Evolutionary conservation across 2,888 invertebrate species (phyloP).

Genomic region (Gastracanthus pulcherrimus): DNA sequence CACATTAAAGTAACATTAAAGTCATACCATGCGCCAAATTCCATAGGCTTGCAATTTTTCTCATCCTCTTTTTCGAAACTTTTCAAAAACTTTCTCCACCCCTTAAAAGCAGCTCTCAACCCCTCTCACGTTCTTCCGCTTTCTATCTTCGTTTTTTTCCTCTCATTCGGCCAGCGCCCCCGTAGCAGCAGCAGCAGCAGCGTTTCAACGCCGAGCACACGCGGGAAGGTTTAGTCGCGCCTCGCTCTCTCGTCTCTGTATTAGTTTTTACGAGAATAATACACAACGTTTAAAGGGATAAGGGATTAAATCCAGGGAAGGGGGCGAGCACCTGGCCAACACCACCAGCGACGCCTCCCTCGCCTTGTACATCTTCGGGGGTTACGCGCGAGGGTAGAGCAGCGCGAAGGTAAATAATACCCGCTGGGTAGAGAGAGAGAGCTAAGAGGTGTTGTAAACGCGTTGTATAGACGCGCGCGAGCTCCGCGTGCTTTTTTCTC

Average conservation of each 20-base stretch:
- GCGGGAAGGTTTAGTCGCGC: constrained; percentile 1
- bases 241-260: constrained; percentile 67
- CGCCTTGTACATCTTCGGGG: constrained; percentile 68
- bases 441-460: not conserved
- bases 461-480: not conserved
- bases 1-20: not conserved
- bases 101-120: not conserved
- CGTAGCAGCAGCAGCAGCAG: not conserved
- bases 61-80: too few species aligned
- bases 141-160: constrained; percentile 7
- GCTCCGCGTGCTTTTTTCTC: constrained; percentile 27
- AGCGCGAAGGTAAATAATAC: constrained; percentile 49
- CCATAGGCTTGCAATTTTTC: not conserved
- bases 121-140: not conserved
- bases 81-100: not conserved
- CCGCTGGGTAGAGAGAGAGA: not conserved
- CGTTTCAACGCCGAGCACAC: not conserved
- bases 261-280: constrained; percentile 78
- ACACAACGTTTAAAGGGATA: constrained; percentile 77
- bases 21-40: too few species aligned
- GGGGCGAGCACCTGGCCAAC: constrained; percentile 67
- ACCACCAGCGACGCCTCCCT: constrained; percentile 61
- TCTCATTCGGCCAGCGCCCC: not conserved
- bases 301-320: constrained; percentile 73
- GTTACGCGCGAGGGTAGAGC: constrained; percentile 48